Evolutionary conservation across 2,113 vertebrate species (phyloP), one percentile per base, ranked within the genome.

Genomic region (Leptobrachium leishanense): DNA sequence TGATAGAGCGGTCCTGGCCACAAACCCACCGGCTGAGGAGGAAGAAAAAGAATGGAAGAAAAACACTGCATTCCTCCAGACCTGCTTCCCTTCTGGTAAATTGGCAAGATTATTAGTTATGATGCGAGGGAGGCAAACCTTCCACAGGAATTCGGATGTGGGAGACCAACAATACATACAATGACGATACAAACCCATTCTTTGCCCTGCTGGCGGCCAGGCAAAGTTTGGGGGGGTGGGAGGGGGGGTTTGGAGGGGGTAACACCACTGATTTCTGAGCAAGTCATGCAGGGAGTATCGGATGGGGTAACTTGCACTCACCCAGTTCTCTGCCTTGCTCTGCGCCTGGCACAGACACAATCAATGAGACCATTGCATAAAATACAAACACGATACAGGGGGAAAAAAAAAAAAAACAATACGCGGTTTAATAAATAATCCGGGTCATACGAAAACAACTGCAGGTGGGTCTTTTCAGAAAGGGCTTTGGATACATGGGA

Each of bases 331-430:
- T 59, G 55, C 10, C 55, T 59, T 59, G 55, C 55, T 59, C 55
- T 59, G 55, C 55, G 55, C 55, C 55, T 59, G 55, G 55, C 55
- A 59, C 55, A 59, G 55, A 59, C 55, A 59, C 55, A 59, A 59
- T 59, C 55, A 59, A 31, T 59, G 55, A 59, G 55, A 59, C 55
- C 55, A 59, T 59, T 12, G 9, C 55, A 59, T 59, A 12, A 12
- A 12, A 12, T 15, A 59, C 13, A 59, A 59, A 15, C 55, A 59
- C 50, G 55, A 59, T 59, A 59, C 2, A 54, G 50, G 12, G 12
- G 20, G 20, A 31, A 31, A 31, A 31, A 31, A 59, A 2, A 59
- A 59, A 2, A 59, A 59, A 2, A 59, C 10, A 2, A 59, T 12
- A 59, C 11, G 55, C 55, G 2, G 13, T 59, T 59, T 59, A 59